Evolutionary conservation across 2,113 vertebrate genomes (phyloP).

Genomic region (Equus quagga): DNA sequence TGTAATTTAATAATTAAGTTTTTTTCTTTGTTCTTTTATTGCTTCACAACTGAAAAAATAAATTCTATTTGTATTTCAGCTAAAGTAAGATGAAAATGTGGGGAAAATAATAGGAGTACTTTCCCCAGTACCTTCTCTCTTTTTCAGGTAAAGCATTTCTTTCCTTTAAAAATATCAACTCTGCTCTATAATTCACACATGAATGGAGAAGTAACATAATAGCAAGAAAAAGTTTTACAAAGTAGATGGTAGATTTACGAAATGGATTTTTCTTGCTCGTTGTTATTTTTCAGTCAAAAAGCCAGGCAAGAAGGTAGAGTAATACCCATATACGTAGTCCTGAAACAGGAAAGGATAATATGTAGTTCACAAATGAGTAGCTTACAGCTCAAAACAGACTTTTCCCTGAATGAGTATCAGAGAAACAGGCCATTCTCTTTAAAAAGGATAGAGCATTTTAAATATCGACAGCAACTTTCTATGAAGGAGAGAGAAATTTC

Average conservation of each 20-base stretch:
- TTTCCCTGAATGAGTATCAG: conserved; percentile 30
- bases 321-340: background rate
- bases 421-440: conserved; percentile 18
- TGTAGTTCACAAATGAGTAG: background rate
- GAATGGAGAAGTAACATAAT: background rate
- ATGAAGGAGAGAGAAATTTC: background rate
- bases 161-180: background rate
- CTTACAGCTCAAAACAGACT: background rate
- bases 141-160: background rate
- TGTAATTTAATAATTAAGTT: conserved; percentile 21
- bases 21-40: conserved; percentile 11
- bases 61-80: background rate
- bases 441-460: conserved; percentile 18
- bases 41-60: conserved; percentile 55
- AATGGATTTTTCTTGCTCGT: conserved; percentile 15
- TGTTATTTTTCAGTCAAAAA: background rate
- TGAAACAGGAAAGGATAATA: background rate
- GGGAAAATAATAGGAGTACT: background rate
- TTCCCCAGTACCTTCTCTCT: background rate
- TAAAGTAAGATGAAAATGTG: background rate
- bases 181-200: background rate
- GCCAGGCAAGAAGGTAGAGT: background rate
- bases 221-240: background rate
- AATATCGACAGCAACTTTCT: conserved; percentile 8
- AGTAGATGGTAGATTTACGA: background rate